phyloP scores from a whole-genome alignment of 2,113 vertebrate species.

The Cyphomyrus discorhynchus region DNA sequence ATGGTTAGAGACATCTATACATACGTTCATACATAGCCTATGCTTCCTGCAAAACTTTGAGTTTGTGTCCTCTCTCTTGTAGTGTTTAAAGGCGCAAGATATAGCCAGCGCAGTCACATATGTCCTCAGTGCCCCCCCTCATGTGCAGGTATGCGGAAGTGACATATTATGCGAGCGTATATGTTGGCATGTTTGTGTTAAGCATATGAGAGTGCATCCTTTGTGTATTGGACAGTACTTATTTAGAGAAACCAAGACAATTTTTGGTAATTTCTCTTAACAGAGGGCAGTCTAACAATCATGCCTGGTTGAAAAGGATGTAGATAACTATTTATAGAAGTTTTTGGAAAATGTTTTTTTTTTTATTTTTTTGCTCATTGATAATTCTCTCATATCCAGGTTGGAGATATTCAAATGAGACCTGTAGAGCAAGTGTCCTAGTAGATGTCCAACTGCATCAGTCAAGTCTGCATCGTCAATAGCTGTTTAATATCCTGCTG shows the following conservation, averaged over 20 bases:
- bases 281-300: background rate
- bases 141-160: slow-evolving; percentile 64
- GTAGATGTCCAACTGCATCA: slow-evolving; percentile 31
- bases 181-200: background rate
- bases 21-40: background rate
- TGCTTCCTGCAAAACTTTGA: background rate
- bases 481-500: background rate
- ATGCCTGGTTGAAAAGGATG: background rate
- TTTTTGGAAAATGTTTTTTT: background rate
- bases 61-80: slow-evolving; percentile 6
- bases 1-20: background rate
- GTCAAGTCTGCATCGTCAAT: background rate
- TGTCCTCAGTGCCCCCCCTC: slow-evolving; percentile 66
- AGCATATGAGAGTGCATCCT: too few species aligned
- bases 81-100: slow-evolving; percentile 74
- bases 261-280: background rate
- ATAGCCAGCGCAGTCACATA: slow-evolving; percentile 69
- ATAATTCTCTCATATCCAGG: slow-evolving; percentile 53
- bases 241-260: background rate
- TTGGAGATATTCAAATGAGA: slow-evolving; percentile 76
- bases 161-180: background rate
- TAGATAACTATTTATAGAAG: background rate
- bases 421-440: slow-evolving; percentile 72
- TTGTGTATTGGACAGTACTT: background rate
- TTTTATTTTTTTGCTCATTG: background rate